These are phyloP conservation scores for Molorchus minor DNA, from an alignment of 2,888 invertebrate species.

Conservation along the genomic window DNA sequence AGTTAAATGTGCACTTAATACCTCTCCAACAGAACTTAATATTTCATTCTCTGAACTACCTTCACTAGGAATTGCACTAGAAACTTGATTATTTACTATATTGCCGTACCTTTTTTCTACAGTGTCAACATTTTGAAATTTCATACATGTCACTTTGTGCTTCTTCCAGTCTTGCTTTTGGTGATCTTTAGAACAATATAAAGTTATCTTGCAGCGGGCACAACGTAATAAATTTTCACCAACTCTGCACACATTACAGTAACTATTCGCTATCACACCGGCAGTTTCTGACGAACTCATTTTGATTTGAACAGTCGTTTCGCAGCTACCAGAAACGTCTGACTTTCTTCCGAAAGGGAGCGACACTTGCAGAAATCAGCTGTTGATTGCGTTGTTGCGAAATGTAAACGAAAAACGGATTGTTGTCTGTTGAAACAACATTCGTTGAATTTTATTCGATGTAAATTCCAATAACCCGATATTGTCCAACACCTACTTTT, in stretches of 20 bases:
- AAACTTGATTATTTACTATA: slow-evolving; percentile 46
- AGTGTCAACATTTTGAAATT: slow-evolving; percentile 22
- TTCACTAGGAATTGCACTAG: slow-evolving; percentile 67
- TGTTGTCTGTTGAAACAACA: background rate
- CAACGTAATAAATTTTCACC: slow-evolving; percentile 74
- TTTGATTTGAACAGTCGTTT: slow-evolving; percentile 27
- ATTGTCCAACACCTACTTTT: too few relatives aligned
- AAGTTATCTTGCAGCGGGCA: slow-evolving; percentile 75
- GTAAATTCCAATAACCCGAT: background rate
- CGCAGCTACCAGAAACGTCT: background rate
- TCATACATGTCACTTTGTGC: slow-evolving; percentile 67
- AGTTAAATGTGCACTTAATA: too few relatives aligned
- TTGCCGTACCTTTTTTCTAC: slow-evolving; percentile 42
- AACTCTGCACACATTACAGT: slow-evolving; percentile 71
- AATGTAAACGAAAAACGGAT: background rate
- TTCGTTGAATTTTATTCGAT: background rate
- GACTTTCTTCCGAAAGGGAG: slow-evolving; percentile 23
- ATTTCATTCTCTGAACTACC: slow-evolving; percentile 77
- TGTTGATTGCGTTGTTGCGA: slow-evolving; percentile 24
- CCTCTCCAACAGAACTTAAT: slow-evolving; percentile 70
- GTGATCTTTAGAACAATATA: slow-evolving; percentile 83
- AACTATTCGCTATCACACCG: slow-evolving; percentile 48
- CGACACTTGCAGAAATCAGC: slow-evolving; percentile 32
- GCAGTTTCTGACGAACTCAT: slow-evolving; percentile 35
- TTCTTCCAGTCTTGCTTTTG: slow-evolving; percentile 82